These are phyloP conservation scores for Stegostoma tigrinum DNA, from an alignment of 2,113 vertebrate genomes.

Conservation along the genomic window DNA sequence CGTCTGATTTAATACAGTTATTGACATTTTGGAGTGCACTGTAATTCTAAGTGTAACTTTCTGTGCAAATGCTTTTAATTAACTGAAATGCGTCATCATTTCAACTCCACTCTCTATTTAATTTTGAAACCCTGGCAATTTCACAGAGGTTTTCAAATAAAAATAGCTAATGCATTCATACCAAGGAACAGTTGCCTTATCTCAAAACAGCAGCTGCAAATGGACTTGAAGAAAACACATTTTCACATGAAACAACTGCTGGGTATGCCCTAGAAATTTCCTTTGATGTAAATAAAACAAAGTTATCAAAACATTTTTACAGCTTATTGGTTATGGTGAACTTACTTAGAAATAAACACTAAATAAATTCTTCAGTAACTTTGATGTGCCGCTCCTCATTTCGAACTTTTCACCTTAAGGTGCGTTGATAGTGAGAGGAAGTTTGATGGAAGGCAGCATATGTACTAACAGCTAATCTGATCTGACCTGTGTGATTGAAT, in stretches of 20 bases:
- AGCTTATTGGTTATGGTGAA: background rate
- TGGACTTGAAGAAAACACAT: background rate
- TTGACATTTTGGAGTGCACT: background rate
- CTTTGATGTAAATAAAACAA: background rate
- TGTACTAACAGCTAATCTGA: background rate
- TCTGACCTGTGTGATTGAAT: background rate
- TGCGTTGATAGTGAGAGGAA: background rate
- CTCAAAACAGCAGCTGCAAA: background rate
- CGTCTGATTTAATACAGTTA: background rate
- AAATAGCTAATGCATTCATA: slow-evolving; percentile 15
- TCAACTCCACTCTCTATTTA: background rate
- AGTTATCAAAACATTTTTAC: background rate
- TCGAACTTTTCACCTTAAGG: background rate
- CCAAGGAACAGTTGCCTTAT: background rate
- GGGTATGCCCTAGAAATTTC: background rate
- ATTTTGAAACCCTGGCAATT: background rate
- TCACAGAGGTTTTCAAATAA: background rate
- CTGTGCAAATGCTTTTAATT: background rate
- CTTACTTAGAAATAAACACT: background rate
- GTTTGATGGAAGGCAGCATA: background rate
- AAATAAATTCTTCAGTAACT: background rate
- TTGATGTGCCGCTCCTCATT: background rate
- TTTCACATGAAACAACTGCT: background rate
- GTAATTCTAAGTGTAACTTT: background rate
- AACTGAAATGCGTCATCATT: background rate